phyloP scores from a whole-genome alignment of 53 echinoderm and acorn worm species.

The Astropecten irregularis region DNA sequence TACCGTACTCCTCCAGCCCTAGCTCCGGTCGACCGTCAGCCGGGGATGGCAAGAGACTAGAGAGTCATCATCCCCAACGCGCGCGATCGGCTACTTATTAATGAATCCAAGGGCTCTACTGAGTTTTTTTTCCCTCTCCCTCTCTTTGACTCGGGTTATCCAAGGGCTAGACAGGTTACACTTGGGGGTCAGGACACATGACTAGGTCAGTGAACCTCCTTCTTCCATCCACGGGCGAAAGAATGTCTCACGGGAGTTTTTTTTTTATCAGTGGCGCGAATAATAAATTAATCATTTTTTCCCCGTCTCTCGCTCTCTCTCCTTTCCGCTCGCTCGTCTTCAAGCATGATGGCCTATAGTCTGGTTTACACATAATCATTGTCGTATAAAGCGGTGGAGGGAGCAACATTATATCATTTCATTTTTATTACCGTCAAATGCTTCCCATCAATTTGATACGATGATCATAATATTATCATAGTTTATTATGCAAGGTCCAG shows the following conservation, averaged over 20 bases:
- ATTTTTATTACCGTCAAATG: no score
- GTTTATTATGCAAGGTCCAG: no score
- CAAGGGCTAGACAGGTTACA: slow-evolving; percentile 43
- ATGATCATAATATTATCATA: no score
- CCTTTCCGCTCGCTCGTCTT: background rate
- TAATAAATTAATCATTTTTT: slow-evolving; percentile 42
- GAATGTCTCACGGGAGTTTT: slow-evolving; percentile 20
- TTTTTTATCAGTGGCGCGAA: slow-evolving; percentile 33
- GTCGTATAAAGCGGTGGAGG: no score
- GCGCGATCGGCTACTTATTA: slow-evolving; percentile 31
- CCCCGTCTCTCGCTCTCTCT: slow-evolving; percentile 1
- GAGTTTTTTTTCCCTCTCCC: background rate
- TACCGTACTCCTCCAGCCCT: slow-evolving; percentile 4
- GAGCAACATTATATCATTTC: no score
- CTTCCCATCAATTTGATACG: no score
- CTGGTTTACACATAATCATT: no score
- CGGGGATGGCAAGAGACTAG: no score
- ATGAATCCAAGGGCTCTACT: slow-evolving; percentile 28
- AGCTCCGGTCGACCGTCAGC: background rate
- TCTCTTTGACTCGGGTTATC: slow-evolving; percentile 38
- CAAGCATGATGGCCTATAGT: no score
- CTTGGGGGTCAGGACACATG: slow-evolving; percentile 35
- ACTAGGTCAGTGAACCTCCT: slow-evolving; percentile 54
- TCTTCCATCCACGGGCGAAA: slow-evolving; percentile 1
- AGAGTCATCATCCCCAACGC: background rate